Evolutionary conservation across 2,113 vertebrate genomes (phyloP), one percentile per base, ranked within the genome.

Genomic region (Noctilio leporinus): DNA sequence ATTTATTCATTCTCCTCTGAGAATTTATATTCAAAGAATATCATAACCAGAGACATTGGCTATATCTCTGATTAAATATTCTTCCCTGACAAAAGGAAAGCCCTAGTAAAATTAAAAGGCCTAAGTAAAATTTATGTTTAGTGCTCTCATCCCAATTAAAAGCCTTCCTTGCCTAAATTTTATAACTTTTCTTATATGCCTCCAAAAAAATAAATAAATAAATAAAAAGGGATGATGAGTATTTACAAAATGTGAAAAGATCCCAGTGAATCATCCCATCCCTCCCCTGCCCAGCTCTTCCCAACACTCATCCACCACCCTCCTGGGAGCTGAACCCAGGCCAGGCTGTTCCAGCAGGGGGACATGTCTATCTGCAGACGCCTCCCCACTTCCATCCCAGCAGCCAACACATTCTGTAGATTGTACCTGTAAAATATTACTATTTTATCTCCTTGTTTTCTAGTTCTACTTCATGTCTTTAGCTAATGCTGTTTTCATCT

Each of bases 1-100:
- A 73, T 47, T 33, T 62, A 86, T 62, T 93, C 65, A 67, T 88
- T 86, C 45, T 94, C 51, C 30, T 83, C 38, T 12, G 53, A 76
- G 10, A 82, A 78, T 59, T 73, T 77, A 77, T 59, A 30, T 53
- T 55, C 77, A 94, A n/a, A 96, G 53, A 89, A 94, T 89, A 86
- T 10, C 35, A 80, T 1, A 81, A 72, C 35, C 10, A 76, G 35
- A 94, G 51, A 87, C 33, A 53, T 15, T 19, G 22, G 20, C 47
- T 93, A 3, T 76, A 53, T 51, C 22, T 91, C 62, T 96, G 38
- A 96, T 65, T 53, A 83, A 89, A 86, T 49, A 83, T 75, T 75
- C n/a, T 90, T 62, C 45, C 49, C 38, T 38, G 47, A 80, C 43
- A 85, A 82, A 83, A 38, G 35, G 80, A 38, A 95, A 93, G 10